Percentiles rank a stretch among this genome's conserved stretches.
phyloP scores from a whole-genome alignment of 2,888 invertebrate genomes.

The Philereme transversata region DNA sequence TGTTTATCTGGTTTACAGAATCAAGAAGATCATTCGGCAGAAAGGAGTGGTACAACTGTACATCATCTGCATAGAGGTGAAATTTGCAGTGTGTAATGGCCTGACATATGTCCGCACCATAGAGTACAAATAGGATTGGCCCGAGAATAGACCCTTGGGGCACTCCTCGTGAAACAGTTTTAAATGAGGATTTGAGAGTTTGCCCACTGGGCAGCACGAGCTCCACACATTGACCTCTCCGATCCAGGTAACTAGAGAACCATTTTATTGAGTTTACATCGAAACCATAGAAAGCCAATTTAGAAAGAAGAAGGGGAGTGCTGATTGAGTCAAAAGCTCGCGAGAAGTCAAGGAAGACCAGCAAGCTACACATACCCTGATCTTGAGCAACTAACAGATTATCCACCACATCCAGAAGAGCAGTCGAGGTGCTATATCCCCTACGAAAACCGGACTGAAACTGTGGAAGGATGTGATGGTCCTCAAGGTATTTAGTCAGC shows the following conservation, averaged over 20 bases:
- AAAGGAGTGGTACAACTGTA: neutral
- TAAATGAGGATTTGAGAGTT: neutral
- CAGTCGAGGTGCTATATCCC: neutral
- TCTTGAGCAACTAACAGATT: conserved; percentile 3
- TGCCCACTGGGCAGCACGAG: neutral
- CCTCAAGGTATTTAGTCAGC: too few species aligned
- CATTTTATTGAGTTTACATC: neutral
- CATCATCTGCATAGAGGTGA: too few species aligned
- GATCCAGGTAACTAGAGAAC: neutral
- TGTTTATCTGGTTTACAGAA: neutral
- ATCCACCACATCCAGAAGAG: conserved; percentile 12
- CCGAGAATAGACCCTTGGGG: conserved; percentile 3
- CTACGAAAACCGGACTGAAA: too few species aligned
- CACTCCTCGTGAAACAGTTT: neutral
- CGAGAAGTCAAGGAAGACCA: conserved; percentile 16
- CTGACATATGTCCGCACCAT: too few species aligned
- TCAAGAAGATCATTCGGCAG: neutral
- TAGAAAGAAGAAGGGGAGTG: neutral
- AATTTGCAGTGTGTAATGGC: neutral
- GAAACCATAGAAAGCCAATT: neutral
- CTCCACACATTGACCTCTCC: neutral
- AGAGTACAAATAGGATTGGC: neutral
- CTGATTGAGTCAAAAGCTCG: conserved; percentile 5
- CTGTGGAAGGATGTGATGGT: too few species aligned
- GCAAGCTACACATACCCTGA: neutral